Percentiles rank a stretch among this genome's conserved stretches.
These are phyloP conservation scores for Poecilus cupreus DNA, from an alignment of 2,888 invertebrate genomes.

Conservation along the genomic window DNA sequence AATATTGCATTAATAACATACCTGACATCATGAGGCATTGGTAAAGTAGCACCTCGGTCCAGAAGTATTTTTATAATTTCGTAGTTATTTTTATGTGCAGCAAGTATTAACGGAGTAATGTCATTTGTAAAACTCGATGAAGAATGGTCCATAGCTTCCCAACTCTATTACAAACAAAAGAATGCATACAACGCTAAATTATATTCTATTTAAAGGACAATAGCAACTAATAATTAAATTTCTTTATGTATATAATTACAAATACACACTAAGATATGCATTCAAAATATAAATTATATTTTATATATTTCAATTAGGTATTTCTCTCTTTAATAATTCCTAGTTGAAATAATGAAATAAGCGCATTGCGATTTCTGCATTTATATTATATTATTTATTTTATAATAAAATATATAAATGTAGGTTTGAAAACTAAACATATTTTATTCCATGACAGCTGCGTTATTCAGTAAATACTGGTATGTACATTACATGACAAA, in stretches of 20 bases:
- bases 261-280: background rate
- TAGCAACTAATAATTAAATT: background rate
- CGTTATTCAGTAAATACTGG: too few relatives aligned
- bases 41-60: conserved; percentile 93
- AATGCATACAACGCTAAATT: background rate
- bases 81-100: conserved; percentile 97
- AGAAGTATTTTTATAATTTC: conserved; percentile 96
- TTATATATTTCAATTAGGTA: too few relatives aligned
- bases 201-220: background rate
- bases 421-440: background rate
- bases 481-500: too few relatives aligned
- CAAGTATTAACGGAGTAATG: conserved; percentile 95
- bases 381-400: background rate
- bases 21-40: conserved; percentile 94
- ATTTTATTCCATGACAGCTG: too few relatives aligned
- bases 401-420: background rate
- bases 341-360: too few relatives aligned
- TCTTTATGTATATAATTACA: background rate
- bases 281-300: background rate
- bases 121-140: conserved; percentile 94
- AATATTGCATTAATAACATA: conserved; percentile 71
- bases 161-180: conserved; percentile 77
- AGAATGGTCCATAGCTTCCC: conserved; percentile 87
- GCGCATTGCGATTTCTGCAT: too few relatives aligned
- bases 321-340: too few relatives aligned